Base-by-base conservation (phyloP, 2,888 invertebrate genomes). In the Aproaerema taeniolella region DNA sequence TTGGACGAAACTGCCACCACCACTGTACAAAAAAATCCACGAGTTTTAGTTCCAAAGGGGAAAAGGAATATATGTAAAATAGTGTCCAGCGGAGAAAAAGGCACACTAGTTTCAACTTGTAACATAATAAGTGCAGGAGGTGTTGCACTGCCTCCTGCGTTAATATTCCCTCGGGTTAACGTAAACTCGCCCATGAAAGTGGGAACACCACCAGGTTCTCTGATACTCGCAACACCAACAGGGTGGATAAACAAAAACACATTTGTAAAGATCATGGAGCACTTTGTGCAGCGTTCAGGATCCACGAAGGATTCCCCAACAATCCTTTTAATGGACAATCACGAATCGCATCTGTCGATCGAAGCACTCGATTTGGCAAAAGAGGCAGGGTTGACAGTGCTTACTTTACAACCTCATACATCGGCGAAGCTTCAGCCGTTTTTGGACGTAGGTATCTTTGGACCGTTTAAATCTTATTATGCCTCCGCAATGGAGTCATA, bases 161-260 rank as follows among this genome's bases (percentile, higher is more conserved):
- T 67, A 38, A 57, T 60, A 29, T 46, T 31, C 47, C 54, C 38
- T 60, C 63, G 33, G 6, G 29, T 31, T 11, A 33, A 41, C 17
- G 16, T 16, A n/a, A 32, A 41, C n/a, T 16, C 30, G 26, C 13
- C 13, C 11, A 37, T 35, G 35, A 14, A 28, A 17, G 20, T 17
- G 56, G 61, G 60, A 41, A 64, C 65, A 20, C 65, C 64, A 38
- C 42, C 59, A 31, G 68, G 62, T 17, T 60, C 65, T 26, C 46
- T 68, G 28, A 64, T 62, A 10, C 45, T 67, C 13, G 67, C 62
- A 9, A 52, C 53, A 45, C 52, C 56, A 32, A 53, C 54, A 34
- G 71, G 68, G 13, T 72, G 67, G 69, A 68, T 68, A 60, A 67
- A 52, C 30, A 40, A 48, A 10, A 55, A 61, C 30, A 39, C 59